phyloP scores from a whole-genome alignment of 2,797 vertebrate genomes.

The Mus minutoides region DNA sequence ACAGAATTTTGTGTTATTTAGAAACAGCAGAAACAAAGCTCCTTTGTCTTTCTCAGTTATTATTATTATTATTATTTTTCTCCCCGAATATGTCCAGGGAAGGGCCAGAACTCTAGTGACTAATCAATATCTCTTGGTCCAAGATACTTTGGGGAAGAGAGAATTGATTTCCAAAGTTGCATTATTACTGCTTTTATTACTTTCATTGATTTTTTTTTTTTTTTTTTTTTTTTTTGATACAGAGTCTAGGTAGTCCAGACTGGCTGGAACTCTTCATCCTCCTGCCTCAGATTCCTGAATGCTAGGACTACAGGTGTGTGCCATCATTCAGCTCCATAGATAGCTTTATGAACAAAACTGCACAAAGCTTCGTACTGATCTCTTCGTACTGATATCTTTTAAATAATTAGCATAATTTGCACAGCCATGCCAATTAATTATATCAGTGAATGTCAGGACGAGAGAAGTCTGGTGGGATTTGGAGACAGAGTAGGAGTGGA shows the following conservation, averaged over 20 bases:
- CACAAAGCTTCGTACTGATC: neutral
- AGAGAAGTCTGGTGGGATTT: neutral
- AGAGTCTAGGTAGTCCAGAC: neutral
- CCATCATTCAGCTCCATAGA: neutral
- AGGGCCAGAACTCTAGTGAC: neutral
- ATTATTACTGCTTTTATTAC: neutral
- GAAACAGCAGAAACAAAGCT: conserved; percentile 42
- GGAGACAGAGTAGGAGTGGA: neutral
- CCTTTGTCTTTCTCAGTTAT: neutral
- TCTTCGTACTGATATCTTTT: conserved; percentile 18
- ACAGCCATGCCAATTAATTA: neutral
- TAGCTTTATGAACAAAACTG: neutral
- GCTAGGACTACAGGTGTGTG: neutral
- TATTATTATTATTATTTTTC: neutral
- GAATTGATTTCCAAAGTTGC: neutral
- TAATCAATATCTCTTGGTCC: neutral
- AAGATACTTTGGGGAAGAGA: neutral
- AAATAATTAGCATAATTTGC: conserved; percentile 29
- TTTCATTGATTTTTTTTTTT: neutral
- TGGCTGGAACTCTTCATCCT: neutral
- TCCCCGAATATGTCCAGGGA: neutral
- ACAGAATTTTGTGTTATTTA: neutral
- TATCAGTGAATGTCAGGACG: neutral
- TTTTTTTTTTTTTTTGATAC: neutral
- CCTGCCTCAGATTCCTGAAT: neutral